phyloP scores from a whole-genome alignment of 2,113 vertebrate species.

The Clarias macrocephalus region DNA sequence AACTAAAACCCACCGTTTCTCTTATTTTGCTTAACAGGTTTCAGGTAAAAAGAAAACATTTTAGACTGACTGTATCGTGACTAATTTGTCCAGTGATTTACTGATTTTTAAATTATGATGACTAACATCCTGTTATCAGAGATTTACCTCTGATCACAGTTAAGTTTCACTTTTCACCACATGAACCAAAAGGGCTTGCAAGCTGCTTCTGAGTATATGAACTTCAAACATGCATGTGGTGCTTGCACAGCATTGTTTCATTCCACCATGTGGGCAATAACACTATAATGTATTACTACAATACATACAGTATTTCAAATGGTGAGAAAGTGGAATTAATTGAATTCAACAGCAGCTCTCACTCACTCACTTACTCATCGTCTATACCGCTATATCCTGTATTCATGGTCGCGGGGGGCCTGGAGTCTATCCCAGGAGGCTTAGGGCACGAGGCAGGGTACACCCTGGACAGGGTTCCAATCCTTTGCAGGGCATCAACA shows the following conservation, averaged over 20 bases:
- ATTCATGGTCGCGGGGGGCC: no score
- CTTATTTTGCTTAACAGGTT: neutral
- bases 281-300: no score
- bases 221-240: neutral
- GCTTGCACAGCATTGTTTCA: neutral
- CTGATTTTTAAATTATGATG: neutral
- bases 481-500: no score
- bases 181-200: slow-evolving; percentile 1
- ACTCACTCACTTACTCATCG: no score
- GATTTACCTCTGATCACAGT: neutral
- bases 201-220: neutral
- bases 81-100: neutral
- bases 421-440: no score
- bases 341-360: neutral
- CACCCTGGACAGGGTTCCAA: no score
- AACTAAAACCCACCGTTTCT: neutral
- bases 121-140: slow-evolving; percentile 23
- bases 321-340: neutral
- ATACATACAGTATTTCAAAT: neutral
- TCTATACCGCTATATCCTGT: no score
- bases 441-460: no score
- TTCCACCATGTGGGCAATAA: neutral
- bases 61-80: neutral
- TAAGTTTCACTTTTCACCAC: neutral
- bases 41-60: neutral